phyloP scores from a whole-genome alignment of 2,113 vertebrate species.

The Clupea harengus region DNA sequence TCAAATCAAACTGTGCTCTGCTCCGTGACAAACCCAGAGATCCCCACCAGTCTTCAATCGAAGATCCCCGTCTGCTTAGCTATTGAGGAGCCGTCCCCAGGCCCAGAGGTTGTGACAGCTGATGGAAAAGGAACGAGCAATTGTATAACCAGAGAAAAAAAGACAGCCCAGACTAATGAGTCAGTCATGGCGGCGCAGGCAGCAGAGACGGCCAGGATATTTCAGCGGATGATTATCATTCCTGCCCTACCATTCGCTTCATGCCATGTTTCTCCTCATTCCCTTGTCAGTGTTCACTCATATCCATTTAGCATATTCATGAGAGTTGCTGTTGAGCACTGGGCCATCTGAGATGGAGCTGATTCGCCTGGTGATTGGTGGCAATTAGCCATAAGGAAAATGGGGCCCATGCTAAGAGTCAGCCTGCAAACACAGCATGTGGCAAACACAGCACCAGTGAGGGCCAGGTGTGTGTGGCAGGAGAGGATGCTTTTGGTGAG shows the following conservation, averaged over 20 bases:
- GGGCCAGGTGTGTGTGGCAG: too few species aligned
- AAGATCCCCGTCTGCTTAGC: neutral
- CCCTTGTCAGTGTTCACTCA: neutral
- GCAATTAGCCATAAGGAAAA: conserved; percentile 2
- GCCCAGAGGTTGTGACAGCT: neutral
- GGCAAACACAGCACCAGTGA: neutral
- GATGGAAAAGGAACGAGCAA: neutral
- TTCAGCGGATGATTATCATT: conserved; percentile 17
- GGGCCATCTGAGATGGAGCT: neutral
- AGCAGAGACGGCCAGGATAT: neutral
- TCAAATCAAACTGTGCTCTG: neutral
- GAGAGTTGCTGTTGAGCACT: neutral
- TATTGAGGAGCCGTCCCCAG: neutral
- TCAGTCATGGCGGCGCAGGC: neutral
- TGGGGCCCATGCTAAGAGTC: neutral
- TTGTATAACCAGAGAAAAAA: neutral
- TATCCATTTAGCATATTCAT: conserved; percentile 36
- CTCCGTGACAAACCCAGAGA: neutral
- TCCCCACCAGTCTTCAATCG: neutral
- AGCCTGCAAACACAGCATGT: neutral
- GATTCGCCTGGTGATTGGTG: neutral
- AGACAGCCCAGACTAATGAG: conserved; percentile 11
- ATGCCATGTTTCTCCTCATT: conserved; percentile 21
- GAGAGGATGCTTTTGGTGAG: neutral
- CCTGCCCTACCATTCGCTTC: conserved; percentile 20